Evolutionary conservation across 2,797 vertebrate genomes (phyloP), one percentile per base, ranked within the genome.

Genomic region (Taeniopygia guttata): DNA sequence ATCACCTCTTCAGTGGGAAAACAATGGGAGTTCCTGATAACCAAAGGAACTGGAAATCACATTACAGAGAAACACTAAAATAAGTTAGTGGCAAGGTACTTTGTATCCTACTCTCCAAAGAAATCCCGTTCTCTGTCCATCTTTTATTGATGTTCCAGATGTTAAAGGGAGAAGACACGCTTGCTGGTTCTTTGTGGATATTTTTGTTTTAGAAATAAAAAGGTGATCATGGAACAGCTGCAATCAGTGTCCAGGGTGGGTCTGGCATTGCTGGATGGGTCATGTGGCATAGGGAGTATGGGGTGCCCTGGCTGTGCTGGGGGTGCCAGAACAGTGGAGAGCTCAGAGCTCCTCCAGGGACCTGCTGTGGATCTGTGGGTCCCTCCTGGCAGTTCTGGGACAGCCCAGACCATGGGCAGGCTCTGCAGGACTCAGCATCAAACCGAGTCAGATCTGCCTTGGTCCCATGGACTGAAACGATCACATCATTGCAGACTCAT

Each of bases 1-100:
- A 96, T 94, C 22, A 3, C 93, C 94, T 95, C 89, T 92, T 93
- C 92, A 70, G 93, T 1, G 9, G 74, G 92, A 43, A 64, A 81
- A 92, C 73, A 74, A 87, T 81, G 58, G 58, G 56, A 90, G 95
- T 85, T 97, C 93, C 96, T 85, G 96, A 96, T 96, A 96, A 93
- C 84, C 90, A 93, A 95, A 92, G 76, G 93, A 97, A 90, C 94
- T 94, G 97, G 94, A 96, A 97, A 96, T 96, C 64, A 32, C 93
- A 94, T 97, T 97, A 95, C 62, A 75, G 90, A 90, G 94, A 97
- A 90, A 92, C 43, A 51, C 75, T 96, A 84, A 95, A 96, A 52
- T 60, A 96, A 97, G 95, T 98, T 97, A 94, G 95, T 45, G 74
- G 87, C 54, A 20, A 82, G 82, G 92, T 38, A 95, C 92, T 97